phyloP scores from a whole-genome alignment of 2,113 vertebrate species.

The Petromus typicus region DNA sequence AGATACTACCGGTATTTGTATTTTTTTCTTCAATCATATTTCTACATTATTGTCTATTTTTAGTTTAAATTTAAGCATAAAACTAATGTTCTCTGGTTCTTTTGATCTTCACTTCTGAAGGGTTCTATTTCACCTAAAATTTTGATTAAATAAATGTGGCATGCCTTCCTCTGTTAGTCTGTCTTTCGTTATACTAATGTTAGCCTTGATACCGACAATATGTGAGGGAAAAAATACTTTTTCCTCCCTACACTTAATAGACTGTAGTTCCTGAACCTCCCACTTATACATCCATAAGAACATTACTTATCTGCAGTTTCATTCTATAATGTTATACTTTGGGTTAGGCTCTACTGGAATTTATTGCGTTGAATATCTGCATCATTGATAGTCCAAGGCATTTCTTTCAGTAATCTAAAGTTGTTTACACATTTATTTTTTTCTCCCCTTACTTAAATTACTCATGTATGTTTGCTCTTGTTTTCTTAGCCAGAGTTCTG shows the following conservation, averaged over 20 bases:
- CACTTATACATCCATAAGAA: background rate
- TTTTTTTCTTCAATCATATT: background rate
- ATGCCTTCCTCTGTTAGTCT: background rate
- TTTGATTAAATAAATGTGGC: background rate
- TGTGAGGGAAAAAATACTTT: background rate
- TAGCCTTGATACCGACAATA: background rate
- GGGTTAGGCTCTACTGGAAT: background rate
- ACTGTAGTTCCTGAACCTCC: background rate
- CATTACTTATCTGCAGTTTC: background rate
- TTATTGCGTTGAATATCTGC: slow-evolving; percentile 1
- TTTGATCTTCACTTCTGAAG: background rate
- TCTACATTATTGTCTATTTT: background rate
- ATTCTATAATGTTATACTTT: background rate
- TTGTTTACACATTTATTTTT: background rate
- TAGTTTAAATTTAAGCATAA: background rate
- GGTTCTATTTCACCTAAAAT: background rate
- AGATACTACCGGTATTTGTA: background rate
- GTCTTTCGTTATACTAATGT: background rate
- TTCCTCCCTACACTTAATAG: background rate
- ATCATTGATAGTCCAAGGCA: background rate
- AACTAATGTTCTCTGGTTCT: background rate
- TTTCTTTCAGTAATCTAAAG: background rate
- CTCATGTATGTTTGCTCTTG: background rate
- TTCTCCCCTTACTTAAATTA: background rate
- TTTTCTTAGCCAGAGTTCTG: slow-evolving; percentile 2